Conservation (phyloP, 2,113 vertebrate genomes). For the Tenrec ecaudatus region DNA sequence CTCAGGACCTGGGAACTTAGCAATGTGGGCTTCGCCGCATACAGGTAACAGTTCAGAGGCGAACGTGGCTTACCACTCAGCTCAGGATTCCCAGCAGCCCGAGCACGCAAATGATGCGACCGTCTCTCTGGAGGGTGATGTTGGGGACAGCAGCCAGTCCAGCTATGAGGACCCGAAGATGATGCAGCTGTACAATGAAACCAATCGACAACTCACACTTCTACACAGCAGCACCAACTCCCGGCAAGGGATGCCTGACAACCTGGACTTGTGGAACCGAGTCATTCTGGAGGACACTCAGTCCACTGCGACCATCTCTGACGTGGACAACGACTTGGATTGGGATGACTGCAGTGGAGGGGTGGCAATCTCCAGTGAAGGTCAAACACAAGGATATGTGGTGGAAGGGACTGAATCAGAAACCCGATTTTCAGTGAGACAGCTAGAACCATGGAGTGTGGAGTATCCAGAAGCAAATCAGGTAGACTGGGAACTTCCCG, state of each 20-base stretch:
- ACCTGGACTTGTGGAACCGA: slow-evolving; percentile 55
- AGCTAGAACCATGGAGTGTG: slow-evolving; percentile 66
- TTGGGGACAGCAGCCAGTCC: slow-evolving; percentile 74
- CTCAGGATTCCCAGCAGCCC: slow-evolving; percentile 53
- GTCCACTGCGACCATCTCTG: slow-evolving; percentile 68
- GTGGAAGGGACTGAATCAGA: slow-evolving; percentile 51
- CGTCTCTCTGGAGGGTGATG: slow-evolving; percentile 43
- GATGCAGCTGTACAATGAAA: slow-evolving; percentile 69
- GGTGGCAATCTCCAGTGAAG: slow-evolving; percentile 31
- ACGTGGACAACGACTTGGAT: slow-evolving; percentile 76
- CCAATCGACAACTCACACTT: slow-evolving; percentile 77
- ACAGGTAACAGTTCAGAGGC: slow-evolving; percentile 65
- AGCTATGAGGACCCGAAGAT: slow-evolving; percentile 75
- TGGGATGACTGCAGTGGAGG: slow-evolving; percentile 75
- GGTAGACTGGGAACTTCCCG: slow-evolving; percentile 66
- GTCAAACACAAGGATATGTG: slow-evolving; percentile 50
- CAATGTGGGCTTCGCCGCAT: slow-evolving; percentile 70
- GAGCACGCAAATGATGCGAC: neutral
- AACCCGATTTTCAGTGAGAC: slow-evolving; percentile 75
- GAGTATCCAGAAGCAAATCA: slow-evolving; percentile 69
- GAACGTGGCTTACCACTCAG: neutral
- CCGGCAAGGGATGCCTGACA: slow-evolving; percentile 43
- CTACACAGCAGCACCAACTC: slow-evolving; percentile 68
- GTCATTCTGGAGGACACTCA: slow-evolving; percentile 78
- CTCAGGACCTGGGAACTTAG: slow-evolving; percentile 58